A percentile compares a stretch with the other conserved stretches of the same genome.
These are phyloP conservation scores for Macaria liturata DNA, from an alignment of 2,888 invertebrate genomes.

Conservation along the genomic window DNA sequence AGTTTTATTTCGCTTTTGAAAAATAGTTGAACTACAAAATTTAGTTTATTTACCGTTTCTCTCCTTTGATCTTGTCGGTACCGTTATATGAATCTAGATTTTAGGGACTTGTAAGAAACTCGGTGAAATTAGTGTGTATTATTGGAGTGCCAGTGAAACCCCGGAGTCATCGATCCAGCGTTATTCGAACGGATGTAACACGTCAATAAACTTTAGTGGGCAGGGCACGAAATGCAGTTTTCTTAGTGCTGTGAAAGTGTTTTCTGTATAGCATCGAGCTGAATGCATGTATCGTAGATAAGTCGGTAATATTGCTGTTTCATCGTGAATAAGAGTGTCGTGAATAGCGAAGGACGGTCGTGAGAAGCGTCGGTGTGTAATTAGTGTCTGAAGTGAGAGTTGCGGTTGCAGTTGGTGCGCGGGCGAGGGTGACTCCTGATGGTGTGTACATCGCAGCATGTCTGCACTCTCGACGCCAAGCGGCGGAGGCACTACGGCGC, in stretches of 20 bases:
- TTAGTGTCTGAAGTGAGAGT: slow-evolving; percentile 46
- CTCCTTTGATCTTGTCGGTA: slow-evolving; percentile 60
- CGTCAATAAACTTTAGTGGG: slow-evolving; percentile 79
- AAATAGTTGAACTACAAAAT: slow-evolving; percentile 55
- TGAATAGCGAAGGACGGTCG: slow-evolving; percentile 50
- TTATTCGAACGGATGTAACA: slow-evolving; percentile 78
- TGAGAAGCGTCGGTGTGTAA: slow-evolving; percentile 37
- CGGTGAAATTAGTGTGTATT: slow-evolving; percentile 33
- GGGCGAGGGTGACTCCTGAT: slow-evolving; percentile 84
- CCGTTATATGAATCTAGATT: slow-evolving; percentile 62
- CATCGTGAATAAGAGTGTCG: slow-evolving; percentile 27
- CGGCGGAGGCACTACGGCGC: slow-evolving; percentile 83
- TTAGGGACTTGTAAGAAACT: slow-evolving; percentile 38
- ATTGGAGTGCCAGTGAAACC: slow-evolving; percentile 37
- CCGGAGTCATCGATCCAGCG: slow-evolving; percentile 72
- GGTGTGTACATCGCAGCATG: slow-evolving; percentile 98
- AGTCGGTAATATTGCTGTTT: slow-evolving; percentile 20
- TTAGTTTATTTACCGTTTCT: slow-evolving; percentile 78
- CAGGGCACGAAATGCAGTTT: slow-evolving; percentile 66
- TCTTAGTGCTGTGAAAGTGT: slow-evolving; percentile 73
- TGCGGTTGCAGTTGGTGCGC: slow-evolving; percentile 77
- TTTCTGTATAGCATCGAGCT: slow-evolving; percentile 31
- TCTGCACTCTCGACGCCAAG: slow-evolving; percentile 96
- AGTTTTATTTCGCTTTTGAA: slow-evolving; percentile 76
- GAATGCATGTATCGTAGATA: slow-evolving; percentile 15